These are phyloP conservation scores for Oscheius sp. DNA, from an alignment of 2,888 invertebrate species.

Conservation along the genomic window DNA sequence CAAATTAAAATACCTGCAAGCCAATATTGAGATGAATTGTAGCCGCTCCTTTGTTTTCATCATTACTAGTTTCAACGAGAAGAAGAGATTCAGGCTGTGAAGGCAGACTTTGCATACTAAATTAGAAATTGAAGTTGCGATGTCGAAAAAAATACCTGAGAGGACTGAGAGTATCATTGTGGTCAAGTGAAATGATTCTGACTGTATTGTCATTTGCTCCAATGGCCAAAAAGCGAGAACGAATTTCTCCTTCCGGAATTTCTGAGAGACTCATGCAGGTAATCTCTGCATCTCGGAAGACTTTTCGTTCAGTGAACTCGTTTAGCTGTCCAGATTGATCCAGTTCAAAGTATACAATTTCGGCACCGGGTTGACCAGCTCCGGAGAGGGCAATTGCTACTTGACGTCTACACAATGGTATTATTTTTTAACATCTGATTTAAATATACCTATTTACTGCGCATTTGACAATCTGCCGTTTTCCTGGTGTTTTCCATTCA, in stretches of 20 bases:
- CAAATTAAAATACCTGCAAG: slow-evolving; percentile 78
- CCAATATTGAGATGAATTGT: slow-evolving; percentile 85
- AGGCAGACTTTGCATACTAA: slow-evolving; percentile 81
- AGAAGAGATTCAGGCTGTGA: slow-evolving; percentile 95
- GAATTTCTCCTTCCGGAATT: slow-evolving; percentile 92
- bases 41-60: slow-evolving; percentile 64
- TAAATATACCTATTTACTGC: slow-evolving; percentile 87
- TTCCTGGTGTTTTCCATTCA: slow-evolving; percentile 98
- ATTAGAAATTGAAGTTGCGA: neutral
- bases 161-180: slow-evolving; percentile 83
- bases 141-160: slow-evolving; percentile 78
- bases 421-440: neutral
- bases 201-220: slow-evolving; percentile 92
- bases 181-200: slow-evolving; percentile 94
- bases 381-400: slow-evolving; percentile 97
- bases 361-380: slow-evolving; percentile 85
- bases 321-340: slow-evolving; percentile 83
- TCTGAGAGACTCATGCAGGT: slow-evolving; percentile 97
- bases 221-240: slow-evolving; percentile 79
- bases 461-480: slow-evolving; percentile 95
- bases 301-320: slow-evolving; percentile 96
- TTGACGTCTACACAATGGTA: slow-evolving; percentile 79
- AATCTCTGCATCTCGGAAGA: slow-evolving; percentile 90
- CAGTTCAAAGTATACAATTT: slow-evolving; percentile 99
- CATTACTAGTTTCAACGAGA: slow-evolving; percentile 83